Evolutionary conservation across 1,140 invertebrate genomes (phyloP).

Genomic region (Rhyacophila brunnea): DNA sequence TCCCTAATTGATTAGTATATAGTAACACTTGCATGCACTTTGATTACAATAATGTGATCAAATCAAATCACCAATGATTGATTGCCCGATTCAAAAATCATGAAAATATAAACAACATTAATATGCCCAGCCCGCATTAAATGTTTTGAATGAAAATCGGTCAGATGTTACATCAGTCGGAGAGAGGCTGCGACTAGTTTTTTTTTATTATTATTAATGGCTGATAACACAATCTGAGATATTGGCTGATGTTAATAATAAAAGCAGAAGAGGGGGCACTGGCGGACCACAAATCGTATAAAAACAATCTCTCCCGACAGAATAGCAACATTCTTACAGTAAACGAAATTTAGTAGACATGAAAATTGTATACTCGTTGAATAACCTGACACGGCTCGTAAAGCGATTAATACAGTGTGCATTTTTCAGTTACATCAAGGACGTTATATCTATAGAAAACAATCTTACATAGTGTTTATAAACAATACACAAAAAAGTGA

Average conservation of each 20-base stretch:
- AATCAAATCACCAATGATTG: no score
- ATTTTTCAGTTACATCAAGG: constrained; percentile 14
- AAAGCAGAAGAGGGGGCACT: background rate
- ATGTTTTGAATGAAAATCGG: background rate
- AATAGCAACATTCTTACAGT: background rate
- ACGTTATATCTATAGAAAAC: constrained; percentile 9
- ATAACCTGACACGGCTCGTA: constrained; percentile 3
- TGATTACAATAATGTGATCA: no score
- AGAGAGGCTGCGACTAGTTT: background rate
- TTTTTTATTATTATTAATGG: background rate
- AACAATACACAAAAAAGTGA: no score
- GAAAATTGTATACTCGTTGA: constrained; percentile 9
- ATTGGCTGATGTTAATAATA: background rate
- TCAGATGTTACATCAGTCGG: constrained; percentile 1
- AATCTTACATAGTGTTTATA: constrained; percentile 3
- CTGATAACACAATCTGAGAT: constrained; percentile 1
- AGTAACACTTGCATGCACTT: no score
- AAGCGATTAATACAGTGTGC: constrained; percentile 8
- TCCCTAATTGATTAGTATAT: no score
- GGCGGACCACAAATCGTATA: background rate
- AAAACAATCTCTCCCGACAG: background rate
- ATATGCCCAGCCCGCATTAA: no score
- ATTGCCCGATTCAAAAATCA: no score
- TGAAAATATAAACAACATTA: no score
- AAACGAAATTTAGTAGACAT: constrained; percentile 17